Conservation (phyloP, 1,140 invertebrate genomes). For the Diabrotica virgifera region DNA sequence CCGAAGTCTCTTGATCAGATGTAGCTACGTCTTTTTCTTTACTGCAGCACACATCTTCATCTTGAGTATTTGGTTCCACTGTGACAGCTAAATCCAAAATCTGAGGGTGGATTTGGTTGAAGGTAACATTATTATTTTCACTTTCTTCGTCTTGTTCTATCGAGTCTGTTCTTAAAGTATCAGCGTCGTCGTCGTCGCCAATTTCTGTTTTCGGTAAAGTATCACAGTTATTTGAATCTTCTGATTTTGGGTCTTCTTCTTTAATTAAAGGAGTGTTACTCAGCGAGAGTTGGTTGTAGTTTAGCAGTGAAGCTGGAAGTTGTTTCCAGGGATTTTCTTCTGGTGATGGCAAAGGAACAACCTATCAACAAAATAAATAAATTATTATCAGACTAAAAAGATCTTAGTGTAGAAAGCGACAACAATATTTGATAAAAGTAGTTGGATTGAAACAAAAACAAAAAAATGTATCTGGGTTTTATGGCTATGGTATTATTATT, state of each 20-base stretch:
- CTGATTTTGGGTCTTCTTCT: not conserved
- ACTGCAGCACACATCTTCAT: not conserved
- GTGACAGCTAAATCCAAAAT: slow-evolving; percentile 4
- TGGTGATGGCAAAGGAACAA: slow-evolving; percentile 43
- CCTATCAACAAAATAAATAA: not conserved
- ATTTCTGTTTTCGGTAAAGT: not conserved
- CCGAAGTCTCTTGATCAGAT: not conserved
- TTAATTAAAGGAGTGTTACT: not conserved
- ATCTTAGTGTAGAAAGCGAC: too few species aligned
- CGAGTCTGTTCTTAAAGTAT: not conserved
- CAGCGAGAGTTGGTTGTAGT: slow-evolving; percentile 25
- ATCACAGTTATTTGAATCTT: not conserved
- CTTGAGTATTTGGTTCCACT: not conserved
- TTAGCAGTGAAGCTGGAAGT: slow-evolving; percentile 38
- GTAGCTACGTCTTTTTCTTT: not conserved
- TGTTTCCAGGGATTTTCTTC: slow-evolving; percentile 47
- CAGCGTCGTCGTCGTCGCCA: not conserved
- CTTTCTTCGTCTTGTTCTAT: slow-evolving; percentile 12
- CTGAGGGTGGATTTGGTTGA: not conserved
- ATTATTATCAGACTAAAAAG: not conserved
- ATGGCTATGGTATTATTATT: too few species aligned
- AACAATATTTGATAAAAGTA: too few species aligned
- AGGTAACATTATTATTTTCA: not conserved
- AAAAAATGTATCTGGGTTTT: too few species aligned
- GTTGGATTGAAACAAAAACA: too few species aligned